Conservation (phyloP, 37 sponge, comb jelly and placozoan species). For the Chondrilla cf. caribensis region DNA sequence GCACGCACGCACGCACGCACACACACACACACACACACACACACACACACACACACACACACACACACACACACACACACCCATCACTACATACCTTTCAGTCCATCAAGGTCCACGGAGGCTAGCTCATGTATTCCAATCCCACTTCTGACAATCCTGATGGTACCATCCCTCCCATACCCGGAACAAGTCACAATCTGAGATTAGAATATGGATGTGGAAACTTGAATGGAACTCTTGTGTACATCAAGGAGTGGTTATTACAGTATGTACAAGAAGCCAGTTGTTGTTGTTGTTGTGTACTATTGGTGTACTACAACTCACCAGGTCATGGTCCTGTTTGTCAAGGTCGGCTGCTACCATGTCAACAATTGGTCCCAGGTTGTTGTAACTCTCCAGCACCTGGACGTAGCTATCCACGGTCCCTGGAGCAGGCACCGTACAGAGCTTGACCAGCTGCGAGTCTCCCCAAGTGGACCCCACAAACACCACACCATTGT, state of each 20-base stretch:
- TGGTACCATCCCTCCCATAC: conserved; percentile 69
- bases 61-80: background rate
- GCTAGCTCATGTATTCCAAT: conserved; percentile 90
- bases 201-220: background rate
- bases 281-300: too few relatives aligned
- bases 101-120: conserved; percentile 72
- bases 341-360: conserved; percentile 83
- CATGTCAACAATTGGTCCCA: conserved; percentile 94
- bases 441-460: conserved; percentile 78
- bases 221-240: too few relatives aligned
- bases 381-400: conserved; percentile 68
- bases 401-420: conserved; percentile 61
- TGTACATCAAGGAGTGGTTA: too few relatives aligned
- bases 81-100: conserved; percentile 37
- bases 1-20: background rate
- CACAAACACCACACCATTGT: conserved; percentile 89
- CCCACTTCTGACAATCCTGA: conserved; percentile 83
- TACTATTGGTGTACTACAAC: background rate
- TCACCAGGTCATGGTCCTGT: conserved; percentile 82
- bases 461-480: conserved; percentile 83
- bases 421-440: background rate
- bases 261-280: too few relatives aligned
- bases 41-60: background rate
- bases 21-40: background rate
- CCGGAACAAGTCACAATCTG: conserved; percentile 93